phyloP scores from a whole-genome alignment of 2,888 invertebrate genomes.

The Lasiommata megera region DNA sequence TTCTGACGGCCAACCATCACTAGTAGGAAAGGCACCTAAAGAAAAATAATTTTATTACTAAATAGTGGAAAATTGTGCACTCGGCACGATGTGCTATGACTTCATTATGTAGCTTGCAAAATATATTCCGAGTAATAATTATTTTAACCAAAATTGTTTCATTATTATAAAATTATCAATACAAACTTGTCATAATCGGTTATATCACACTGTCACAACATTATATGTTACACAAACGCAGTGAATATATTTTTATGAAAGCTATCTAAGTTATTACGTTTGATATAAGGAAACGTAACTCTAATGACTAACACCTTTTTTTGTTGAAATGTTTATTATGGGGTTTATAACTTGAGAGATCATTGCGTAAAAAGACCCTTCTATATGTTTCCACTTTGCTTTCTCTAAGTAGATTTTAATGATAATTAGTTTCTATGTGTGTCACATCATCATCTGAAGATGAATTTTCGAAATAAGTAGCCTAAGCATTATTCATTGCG shows the following conservation, averaged over 20 bases:
- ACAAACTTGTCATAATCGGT: conserved; percentile 27
- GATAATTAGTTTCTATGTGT: not conserved
- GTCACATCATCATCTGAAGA: not conserved
- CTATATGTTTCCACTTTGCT: not conserved
- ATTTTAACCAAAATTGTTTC: conserved; percentile 11
- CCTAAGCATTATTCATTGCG: not conserved
- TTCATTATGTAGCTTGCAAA: conserved; percentile 20
- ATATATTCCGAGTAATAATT: conserved; percentile 4
- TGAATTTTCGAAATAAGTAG: not conserved
- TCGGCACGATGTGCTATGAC: not conserved
- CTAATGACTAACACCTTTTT: conserved; percentile 23
- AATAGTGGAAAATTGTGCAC: too few species aligned
- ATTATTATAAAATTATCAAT: conserved; percentile 17
- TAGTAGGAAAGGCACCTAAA: too few species aligned
- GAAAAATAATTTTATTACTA: too few species aligned
- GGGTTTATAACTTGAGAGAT: not conserved
- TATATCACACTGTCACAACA: conserved; percentile 35
- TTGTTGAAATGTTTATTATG: conserved; percentile 16
- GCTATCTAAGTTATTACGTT: conserved; percentile 26
- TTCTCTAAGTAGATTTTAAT: conserved; percentile 10
- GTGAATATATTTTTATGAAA: conserved; percentile 32
- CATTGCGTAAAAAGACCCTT: conserved; percentile 14
- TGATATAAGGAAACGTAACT: conserved; percentile 24
- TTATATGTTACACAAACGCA: conserved; percentile 33
- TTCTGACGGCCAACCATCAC: too few species aligned